Evolutionary conservation across 2,113 vertebrate species (phyloP).

Genomic region (Tricholaema leucomelas): DNA sequence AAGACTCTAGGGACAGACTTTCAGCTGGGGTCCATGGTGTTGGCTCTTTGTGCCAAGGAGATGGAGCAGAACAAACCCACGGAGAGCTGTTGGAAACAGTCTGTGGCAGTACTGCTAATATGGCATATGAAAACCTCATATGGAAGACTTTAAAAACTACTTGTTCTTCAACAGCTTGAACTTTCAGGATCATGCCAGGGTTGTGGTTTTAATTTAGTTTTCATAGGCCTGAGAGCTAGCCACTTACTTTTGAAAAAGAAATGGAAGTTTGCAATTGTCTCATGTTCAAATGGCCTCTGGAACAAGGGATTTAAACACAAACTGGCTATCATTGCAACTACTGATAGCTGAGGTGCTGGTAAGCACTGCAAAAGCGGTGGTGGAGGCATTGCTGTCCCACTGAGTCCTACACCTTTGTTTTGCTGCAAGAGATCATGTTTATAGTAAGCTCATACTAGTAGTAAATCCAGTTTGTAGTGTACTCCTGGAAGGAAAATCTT

Average conservation of each 20-base stretch:
- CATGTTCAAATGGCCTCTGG: neutral
- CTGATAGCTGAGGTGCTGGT: neutral
- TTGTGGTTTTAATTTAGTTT: constrained; percentile 23
- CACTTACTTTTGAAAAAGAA: neutral
- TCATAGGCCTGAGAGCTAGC: neutral
- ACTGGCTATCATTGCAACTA: neutral
- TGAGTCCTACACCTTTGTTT: neutral
- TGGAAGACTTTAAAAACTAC: neutral
- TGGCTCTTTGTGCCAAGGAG: fast-evolving
- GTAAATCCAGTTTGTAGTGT: neutral
- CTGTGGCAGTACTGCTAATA: neutral
- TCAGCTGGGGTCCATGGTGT: neutral
- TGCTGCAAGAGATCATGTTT: neutral
- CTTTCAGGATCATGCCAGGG: neutral
- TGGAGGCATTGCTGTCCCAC: neutral
- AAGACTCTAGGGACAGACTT: neutral
- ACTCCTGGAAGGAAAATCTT: neutral
- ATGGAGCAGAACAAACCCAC: neutral
- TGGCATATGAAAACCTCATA: neutral
- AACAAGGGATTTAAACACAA: neutral
- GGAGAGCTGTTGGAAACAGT: neutral
- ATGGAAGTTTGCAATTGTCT: neutral
- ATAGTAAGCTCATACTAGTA: neutral
- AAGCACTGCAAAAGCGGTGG: neutral
- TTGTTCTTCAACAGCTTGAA: neutral